These are phyloP conservation scores for Philopotamus ludificatus DNA, from an alignment of 1,140 invertebrate species.

Conservation along the genomic window DNA sequence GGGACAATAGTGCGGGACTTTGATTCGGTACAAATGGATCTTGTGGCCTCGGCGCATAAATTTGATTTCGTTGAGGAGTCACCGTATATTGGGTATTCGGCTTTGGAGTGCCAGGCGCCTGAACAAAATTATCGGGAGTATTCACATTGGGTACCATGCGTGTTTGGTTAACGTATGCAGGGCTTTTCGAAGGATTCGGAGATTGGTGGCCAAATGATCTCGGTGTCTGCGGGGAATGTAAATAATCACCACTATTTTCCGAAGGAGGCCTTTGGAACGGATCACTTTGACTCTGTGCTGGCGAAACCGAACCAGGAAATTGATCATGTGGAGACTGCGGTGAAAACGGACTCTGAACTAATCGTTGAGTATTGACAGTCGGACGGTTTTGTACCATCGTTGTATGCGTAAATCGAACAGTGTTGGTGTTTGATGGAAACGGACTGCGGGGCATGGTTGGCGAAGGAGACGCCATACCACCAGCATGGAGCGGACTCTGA, in stretches of 20 bases:
- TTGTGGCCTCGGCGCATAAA: conserved; percentile 34
- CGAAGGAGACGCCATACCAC: conserved; percentile 31
- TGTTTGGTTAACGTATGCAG: conserved; percentile 28
- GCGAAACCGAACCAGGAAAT: conserved; percentile 48
- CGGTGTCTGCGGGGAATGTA: conserved; percentile 49
- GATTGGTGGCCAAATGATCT: conserved; percentile 43
- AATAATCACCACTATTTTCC: conserved; percentile 47
- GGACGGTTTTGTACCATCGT: conserved; percentile 21
- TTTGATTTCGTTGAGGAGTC: conserved; percentile 32
- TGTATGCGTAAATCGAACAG: conserved; percentile 30
- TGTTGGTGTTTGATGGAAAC: conserved; percentile 11
- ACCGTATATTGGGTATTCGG: conserved; percentile 42
- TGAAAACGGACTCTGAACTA: conserved; percentile 50
- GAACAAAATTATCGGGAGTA: conserved; percentile 46
- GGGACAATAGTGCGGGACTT: conserved; percentile 32
- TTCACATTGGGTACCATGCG: conserved; percentile 43
- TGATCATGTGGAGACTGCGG: conserved; percentile 52
- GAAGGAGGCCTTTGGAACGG: conserved; percentile 43
- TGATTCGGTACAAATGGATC: conserved; percentile 32
- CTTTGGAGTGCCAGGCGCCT: conserved; percentile 57
- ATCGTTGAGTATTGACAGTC: conserved; percentile 23
- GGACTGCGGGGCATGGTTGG: conserved; percentile 37
- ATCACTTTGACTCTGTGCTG: conserved; percentile 31
- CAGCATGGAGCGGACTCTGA: conserved; percentile 35
- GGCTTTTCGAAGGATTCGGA: conserved; percentile 36